A percentile compares a stretch with the other conserved stretches of the same genome.
These are phyloP conservation scores for Hoplias malabaricus DNA, from an alignment of 2,113 vertebrate genomes.

Conservation along the genomic window DNA sequence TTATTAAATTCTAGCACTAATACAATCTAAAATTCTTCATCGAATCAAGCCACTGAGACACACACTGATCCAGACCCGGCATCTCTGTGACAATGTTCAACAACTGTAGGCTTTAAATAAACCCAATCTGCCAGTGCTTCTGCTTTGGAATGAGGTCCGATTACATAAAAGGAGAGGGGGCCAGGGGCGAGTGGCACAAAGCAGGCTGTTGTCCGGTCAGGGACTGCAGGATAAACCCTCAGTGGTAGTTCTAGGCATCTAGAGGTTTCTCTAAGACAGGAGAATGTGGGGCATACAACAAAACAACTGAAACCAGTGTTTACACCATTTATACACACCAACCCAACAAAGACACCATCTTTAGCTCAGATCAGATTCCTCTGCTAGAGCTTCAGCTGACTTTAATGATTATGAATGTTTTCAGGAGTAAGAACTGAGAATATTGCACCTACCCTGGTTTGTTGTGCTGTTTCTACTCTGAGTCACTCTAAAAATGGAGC, in stretches of 20 bases:
- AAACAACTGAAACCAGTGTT: not conserved
- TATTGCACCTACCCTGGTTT: not conserved
- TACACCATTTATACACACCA: too few relatives aligned
- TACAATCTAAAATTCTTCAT: not conserved
- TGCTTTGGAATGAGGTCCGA: constrained; percentile 44
- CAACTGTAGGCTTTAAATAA: constrained; percentile 58
- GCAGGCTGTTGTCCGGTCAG: constrained; percentile 38
- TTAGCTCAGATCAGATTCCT: not conserved
- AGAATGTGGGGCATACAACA: not conserved
- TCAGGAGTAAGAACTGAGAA: not conserved
- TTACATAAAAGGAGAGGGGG: constrained; percentile 51
- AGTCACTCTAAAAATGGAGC: not conserved
- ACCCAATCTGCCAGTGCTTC: constrained; percentile 30
- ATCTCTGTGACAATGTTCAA: constrained; percentile 31
- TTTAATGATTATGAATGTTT: not conserved
- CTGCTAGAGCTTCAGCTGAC: not conserved
- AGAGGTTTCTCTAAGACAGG: constrained; percentile 1
- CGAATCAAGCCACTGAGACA: not conserved
- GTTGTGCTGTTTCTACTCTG: not conserved
- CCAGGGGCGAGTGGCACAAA: constrained; percentile 38
- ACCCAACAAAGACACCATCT: not conserved
- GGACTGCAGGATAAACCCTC: constrained; percentile 1
- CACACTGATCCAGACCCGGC: constrained; percentile 1
- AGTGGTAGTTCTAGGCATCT: constrained; percentile 9
- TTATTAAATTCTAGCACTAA: not conserved